Evolutionary conservation across 2,113 vertebrate species (phyloP), one percentile per base, ranked within the genome.

Genomic region (Macroglossus sobrinus): DNA sequence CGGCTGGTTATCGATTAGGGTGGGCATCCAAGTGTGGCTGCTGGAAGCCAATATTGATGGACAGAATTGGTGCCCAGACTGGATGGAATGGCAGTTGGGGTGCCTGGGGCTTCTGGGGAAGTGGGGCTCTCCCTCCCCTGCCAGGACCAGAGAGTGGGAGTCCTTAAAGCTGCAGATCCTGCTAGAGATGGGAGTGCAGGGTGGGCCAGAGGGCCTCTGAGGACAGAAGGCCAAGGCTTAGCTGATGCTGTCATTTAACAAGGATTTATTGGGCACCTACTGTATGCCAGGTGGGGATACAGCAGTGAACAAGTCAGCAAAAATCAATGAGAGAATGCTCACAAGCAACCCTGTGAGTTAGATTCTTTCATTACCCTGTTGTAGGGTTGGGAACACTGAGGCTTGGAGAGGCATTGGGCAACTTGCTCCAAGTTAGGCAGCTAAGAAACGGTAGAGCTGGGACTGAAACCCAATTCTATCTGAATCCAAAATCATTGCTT

Each of bases 1-100:
- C 95, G 59, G 91, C 98, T 97, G 97, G 89, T 94, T 94, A 99
- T 99, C 68, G 98, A 99, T 98, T 50, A 76, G 97, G 96, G 94
- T 97, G 74, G 97, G 95, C 95, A 81, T 96, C 14, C 45, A 96
- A 94, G 94, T 92, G 64, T 43, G 53, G 88, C 97, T 94, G 98
- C 98, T 35, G 11, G 92, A 97, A 96, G 97, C 97, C 61, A 35
- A 93, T 98, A 99, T 97, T 91, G 98, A 98, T 35, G 97, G 98
- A 97, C 79, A 26, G 97, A 97, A 98, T 98, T 89, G 94, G 97
- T 95, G 94, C 98, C 97, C 66, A 93, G 96, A 92, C 94, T 92
- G 97, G 97, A 98, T 97, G 97, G 98, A 98, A 96, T 95, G 95
- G 95, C 97, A 95, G 95, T 97, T 98, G 98, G 96, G 94, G 97